A percentile compares a stretch with the other conserved stretches of the same genome.
Evolutionary conservation across 2,888 invertebrate genomes (phyloP).

Genomic region (Erynnis tages): DNA sequence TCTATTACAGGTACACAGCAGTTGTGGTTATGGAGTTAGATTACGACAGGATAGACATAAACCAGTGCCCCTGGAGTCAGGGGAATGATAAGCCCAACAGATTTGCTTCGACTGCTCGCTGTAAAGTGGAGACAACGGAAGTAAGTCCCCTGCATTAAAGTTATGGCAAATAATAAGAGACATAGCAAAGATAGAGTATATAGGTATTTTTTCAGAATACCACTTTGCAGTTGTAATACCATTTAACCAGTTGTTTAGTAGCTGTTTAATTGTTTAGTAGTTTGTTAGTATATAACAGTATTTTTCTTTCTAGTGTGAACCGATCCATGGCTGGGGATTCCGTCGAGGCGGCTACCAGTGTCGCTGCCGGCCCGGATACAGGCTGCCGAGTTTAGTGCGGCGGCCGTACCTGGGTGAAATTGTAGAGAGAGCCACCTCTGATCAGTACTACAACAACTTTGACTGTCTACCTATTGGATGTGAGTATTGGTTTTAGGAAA

Average conservation of each 20-base stretch:
- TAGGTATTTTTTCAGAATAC: no score
- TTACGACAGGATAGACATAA: constrained; percentile 97
- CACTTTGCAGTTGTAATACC: no score
- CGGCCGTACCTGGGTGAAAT: constrained; percentile 96
- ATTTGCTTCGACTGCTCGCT: constrained; percentile 81
- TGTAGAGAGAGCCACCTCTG: constrained; percentile 94
- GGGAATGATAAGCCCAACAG: constrained; percentile 94
- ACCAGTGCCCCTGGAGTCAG: constrained; percentile 94
- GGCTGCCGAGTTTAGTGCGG: constrained; percentile 92
- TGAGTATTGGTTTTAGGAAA: constrained; percentile 69
- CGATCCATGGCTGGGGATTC: constrained; percentile 97
- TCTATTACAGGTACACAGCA: constrained; percentile 88
- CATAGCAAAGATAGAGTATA: no score
- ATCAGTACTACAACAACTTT: constrained; percentile 96
- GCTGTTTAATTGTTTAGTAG: no score
- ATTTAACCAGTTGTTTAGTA: no score
- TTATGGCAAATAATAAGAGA: no score
- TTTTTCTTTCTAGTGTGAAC: constrained; percentile 88
- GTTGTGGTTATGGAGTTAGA: constrained; percentile 97
- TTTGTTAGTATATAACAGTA: no score
- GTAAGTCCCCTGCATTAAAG: no score
- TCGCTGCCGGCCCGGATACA: constrained; percentile 93
- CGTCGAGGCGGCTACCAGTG: constrained; percentile 97
- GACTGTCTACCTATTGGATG: constrained; percentile 96
- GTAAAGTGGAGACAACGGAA: constrained; percentile 35